Evolutionary conservation across 2,888 invertebrate genomes (phyloP), one percentile per base, ranked within the genome.

Genomic region (Globia sparganii): DNA sequence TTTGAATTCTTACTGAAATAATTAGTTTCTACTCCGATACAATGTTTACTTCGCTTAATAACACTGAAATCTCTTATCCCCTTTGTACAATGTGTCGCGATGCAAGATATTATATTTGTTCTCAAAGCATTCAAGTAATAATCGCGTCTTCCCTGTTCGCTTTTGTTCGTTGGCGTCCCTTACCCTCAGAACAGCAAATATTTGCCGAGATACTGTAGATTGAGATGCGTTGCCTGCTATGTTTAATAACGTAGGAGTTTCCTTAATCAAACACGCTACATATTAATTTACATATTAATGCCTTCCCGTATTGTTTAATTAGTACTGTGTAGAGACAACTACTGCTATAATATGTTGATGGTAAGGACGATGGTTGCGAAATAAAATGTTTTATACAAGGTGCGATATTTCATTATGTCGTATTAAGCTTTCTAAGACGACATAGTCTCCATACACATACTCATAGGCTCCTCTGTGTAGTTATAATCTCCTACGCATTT

Each of bases 141-240:
- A 91, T 91, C 89, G 88, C 88, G 86, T 89, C 86, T 88, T 88
- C 87, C 83, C 75, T 88, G 86, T 90, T 89, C 87, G 89, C 89
- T 90, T 90, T 90, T 91, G 90, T 92, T 90, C 89, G 84, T 83
- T 83, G 80, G 83, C 88, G 85, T 90, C 89, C 89, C 89, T 88
- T 88, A 90, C 85, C 86, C 87, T 72, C 81, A 67, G 67, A 77
- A 85, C 75, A 71, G 87, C 91, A 91, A 93, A 93, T 92, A 93
- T 93, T 93, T 92, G 89, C 87, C 61, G 85, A 91, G 87, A 88
- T 84, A 89, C 90, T 90, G 90, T 90, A 90, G 91, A 92, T 91
- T 90, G 90, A 89, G 91, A 89, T 90, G 88, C 86, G 87, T 86
- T 88, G 87, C 87, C 86, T 86, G 85, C 81, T 82, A 84, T 87